phyloP scores from a whole-genome alignment of 2,888 invertebrate species.

The Dioctria linearis region DNA sequence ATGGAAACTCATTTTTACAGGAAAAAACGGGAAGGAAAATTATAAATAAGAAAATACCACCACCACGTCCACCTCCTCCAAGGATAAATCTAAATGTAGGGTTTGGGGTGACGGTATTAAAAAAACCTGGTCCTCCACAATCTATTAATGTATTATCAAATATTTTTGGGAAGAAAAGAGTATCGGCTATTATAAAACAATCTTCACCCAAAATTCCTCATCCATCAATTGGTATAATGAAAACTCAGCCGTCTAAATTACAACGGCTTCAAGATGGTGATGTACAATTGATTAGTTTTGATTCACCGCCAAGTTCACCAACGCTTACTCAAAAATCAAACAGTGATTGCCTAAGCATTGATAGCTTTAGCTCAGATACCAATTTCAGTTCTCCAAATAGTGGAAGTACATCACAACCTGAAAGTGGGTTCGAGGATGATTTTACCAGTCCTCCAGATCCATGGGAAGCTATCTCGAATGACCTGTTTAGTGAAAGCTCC shows the following conservation, averaged over 20 bases:
- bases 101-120: conserved; percentile 61
- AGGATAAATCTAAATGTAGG: conserved; percentile 61
- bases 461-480: conserved; percentile 65
- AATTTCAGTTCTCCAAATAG: conserved; percentile 74
- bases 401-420: conserved; percentile 80
- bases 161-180: conserved; percentile 64
- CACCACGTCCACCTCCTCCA: conserved; percentile 70
- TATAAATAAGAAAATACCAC: conserved; percentile 64
- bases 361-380: conserved; percentile 83
- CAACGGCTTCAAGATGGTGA: conserved; percentile 57
- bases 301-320: conserved; percentile 83
- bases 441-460: conserved; percentile 72
- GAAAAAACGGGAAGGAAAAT: background rate
- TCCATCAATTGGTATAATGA: background rate
- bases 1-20: background rate
- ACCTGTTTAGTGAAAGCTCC: background rate
- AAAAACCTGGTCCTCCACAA: conserved; percentile 61
- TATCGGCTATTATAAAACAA: conserved; percentile 3
- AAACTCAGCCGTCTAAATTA: background rate
- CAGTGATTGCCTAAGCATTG: conserved; percentile 82
- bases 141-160: conserved; percentile 67
- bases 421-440: conserved; percentile 89
- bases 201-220: background rate
- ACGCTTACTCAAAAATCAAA: conserved; percentile 82
- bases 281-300: conserved; percentile 78